Base-by-base conservation (phyloP, 2,797 vertebrate species). In the Glyptemys insculpta region DNA sequence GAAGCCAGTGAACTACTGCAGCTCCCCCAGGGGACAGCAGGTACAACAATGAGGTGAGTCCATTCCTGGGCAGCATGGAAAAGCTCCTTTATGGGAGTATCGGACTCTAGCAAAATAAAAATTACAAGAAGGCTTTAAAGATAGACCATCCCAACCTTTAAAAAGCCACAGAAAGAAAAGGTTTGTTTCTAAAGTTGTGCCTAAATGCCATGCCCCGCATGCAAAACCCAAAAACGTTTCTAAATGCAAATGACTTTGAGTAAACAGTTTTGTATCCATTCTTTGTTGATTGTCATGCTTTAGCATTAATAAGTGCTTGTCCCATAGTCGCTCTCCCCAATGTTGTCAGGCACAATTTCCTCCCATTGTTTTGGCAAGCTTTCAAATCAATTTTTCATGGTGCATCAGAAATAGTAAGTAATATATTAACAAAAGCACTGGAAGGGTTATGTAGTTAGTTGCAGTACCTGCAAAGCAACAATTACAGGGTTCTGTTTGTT, bases 11-110 rank as follows among this genome's bases (percentile, higher is more conserved):
- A 52, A 4, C 0, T 0, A 80, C 86, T 65, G 50, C 41, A 52
- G 11, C 27, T 90, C 50, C 93, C 85, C 80, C 84, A 0, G 0
- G 0, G 0, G 85, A 78, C 49, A 31, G 5, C n/a, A 41, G n/a
- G 0, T 2, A 31, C 79, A 37, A 54, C 81, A 82, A 56, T 1
- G 1, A 52, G 59, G 29, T 27, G 87, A 37, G 83, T 41, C 2
- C 0, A 27, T 88, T 87, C 31, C 47, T 31, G 11, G 68, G 41
- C 52, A 79, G 47, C 47, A 29, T 9, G 19, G 29, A 31, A 29
- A 79, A 79, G 76, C 59, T 31, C 16, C 47, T 18, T 50, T 16
- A 47, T 79, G 47, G 47, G n/a, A 41, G 21, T 41, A 41, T 37
- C 14, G 6, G 59, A 62, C 68, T 37, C n/a, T 6, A 68, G 18